phyloP scores from a whole-genome alignment of 2,797 vertebrate species.

The Eremophila alpestris region DNA sequence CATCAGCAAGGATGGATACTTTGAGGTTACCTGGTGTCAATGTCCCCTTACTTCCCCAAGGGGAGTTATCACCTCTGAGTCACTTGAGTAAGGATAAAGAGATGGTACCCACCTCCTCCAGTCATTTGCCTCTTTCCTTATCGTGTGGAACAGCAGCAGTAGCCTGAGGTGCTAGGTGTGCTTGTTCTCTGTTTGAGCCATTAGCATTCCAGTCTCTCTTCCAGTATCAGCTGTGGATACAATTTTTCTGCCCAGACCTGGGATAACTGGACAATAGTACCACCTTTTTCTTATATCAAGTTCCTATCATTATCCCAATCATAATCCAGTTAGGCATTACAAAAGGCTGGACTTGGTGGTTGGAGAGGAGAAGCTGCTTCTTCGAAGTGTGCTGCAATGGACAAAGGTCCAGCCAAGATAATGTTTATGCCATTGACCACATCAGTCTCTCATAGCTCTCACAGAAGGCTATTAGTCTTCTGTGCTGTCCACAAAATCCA shows the following conservation, averaged over 20 bases:
- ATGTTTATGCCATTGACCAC: neutral
- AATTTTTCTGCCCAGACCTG: neutral
- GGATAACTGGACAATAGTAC: neutral
- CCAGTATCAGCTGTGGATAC: neutral
- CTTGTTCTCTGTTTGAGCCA: neutral
- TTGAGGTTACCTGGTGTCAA: neutral
- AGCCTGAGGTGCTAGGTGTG: neutral
- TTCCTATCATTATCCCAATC: neutral
- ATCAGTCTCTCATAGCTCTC: neutral
- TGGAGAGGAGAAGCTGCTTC: neutral
- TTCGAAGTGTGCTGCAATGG: neutral
- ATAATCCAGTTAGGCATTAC: neutral
- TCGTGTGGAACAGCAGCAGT: neutral
- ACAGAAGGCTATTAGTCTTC: neutral
- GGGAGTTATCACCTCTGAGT: neutral
- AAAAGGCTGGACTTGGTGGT: neutral
- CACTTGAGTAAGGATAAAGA: neutral
- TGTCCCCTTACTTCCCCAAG: fast-evolving
- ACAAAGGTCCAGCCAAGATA: neutral
- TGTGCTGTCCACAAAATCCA: neutral
- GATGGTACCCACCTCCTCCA: neutral
- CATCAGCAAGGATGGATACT: neutral
- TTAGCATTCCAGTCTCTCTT: neutral
- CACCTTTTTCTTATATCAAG: neutral
- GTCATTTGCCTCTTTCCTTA: neutral